A percentile compares a stretch with the other conserved stretches of the same genome.
These are phyloP conservation scores for Adela reaumurella DNA, from an alignment of 2,888 invertebrate species.

Conservation along the genomic window DNA sequence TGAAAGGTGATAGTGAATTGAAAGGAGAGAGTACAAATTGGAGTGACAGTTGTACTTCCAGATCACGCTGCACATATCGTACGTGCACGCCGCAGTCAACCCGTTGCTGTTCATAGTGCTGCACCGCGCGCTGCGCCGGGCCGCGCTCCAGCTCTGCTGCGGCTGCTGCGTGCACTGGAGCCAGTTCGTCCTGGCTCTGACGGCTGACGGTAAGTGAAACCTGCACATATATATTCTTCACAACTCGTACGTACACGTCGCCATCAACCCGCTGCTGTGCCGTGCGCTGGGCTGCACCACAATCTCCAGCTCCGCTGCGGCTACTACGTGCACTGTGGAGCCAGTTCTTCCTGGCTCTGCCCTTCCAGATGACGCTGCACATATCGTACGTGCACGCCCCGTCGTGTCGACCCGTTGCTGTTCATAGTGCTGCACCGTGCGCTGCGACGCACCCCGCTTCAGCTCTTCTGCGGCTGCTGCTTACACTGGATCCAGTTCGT, in stretches of 20 bases:
- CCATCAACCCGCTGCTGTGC: conserved; percentile 80
- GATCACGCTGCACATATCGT: conserved; percentile 84
- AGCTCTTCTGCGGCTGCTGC: conserved; percentile 73
- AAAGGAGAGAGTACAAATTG: too few relatives aligned
- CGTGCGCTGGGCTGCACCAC: conserved; percentile 65
- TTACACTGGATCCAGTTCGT: conserved; percentile 62
- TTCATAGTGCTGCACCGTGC: conserved; percentile 77
- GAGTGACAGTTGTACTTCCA: conserved; percentile 50
- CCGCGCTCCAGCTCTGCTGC: conserved; percentile 71
- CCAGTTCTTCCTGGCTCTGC: conserved; percentile 55
- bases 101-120: conserved; percentile 76
- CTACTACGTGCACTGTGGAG: conserved; percentile 63
- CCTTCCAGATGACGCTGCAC: conserved; percentile 75
- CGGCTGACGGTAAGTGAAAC: conserved; percentile 47
- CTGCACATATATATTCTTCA: too few relatives aligned
- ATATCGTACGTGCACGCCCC: conserved; percentile 86
- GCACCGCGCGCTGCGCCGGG: conserved; percentile 70
- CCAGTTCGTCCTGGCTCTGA: conserved; percentile 54
- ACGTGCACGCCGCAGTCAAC: conserved; percentile 82
- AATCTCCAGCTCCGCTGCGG: conserved; percentile 76
- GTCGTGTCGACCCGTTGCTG: conserved; percentile 73
- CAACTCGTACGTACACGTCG: conserved; percentile 84
- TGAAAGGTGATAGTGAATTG: too few relatives aligned
- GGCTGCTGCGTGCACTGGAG: conserved; percentile 67
- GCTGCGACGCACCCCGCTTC: conserved; percentile 66